Conservation (phyloP, 2,888 invertebrate species). For the Tyria jacobaeae region DNA sequence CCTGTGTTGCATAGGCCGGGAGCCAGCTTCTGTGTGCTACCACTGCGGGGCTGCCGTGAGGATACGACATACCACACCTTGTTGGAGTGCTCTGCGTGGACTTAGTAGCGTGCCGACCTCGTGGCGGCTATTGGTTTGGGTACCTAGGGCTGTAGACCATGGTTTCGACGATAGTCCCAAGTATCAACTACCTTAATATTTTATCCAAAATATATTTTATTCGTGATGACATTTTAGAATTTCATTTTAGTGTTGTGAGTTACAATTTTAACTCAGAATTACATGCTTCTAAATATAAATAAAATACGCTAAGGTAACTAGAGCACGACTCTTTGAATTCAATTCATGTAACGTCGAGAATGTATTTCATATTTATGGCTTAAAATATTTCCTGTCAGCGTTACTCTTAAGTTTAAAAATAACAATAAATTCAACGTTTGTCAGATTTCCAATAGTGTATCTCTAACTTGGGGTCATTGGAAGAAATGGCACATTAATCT, state of each 20-base stretch:
- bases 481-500: neutral
- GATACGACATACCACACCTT: no score
- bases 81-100: no score
- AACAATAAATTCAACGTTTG: slow-evolving; percentile 8
- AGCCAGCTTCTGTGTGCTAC: no score
- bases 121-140: no score
- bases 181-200: no score
- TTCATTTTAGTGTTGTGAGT: neutral
- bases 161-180: no score
- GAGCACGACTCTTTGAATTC: slow-evolving; percentile 28
- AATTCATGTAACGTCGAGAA: slow-evolving; percentile 15
- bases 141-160: no score
- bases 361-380: slow-evolving; percentile 38
- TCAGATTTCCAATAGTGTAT: neutral
- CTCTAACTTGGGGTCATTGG: neutral
- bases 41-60: no score
- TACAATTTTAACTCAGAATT: neutral
- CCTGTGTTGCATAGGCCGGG: no score
- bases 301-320: slow-evolving; percentile 13
- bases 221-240: no score
- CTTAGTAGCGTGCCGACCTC: no score
- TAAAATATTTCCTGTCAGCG: slow-evolving; percentile 7
- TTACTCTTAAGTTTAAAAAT: slow-evolving; percentile 4
- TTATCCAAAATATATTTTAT: no score
- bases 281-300: neutral